Base-by-base conservation (phyloP, 1,140 invertebrate species). In the Aphelenchoides besseyi region DNA sequence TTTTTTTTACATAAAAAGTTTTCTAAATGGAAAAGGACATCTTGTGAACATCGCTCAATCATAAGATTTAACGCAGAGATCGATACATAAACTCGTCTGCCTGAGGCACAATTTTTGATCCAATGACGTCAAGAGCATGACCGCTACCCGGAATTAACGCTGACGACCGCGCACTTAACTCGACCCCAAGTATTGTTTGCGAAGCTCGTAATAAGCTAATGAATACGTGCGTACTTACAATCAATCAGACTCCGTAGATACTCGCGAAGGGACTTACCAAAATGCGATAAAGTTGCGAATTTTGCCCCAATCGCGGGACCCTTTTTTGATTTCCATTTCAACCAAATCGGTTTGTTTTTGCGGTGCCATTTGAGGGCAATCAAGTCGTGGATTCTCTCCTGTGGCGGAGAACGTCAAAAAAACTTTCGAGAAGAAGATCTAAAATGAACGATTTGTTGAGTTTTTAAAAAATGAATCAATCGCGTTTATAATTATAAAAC, bases 271-370 rank as follows among this genome's bases (percentile, higher is more conserved):
- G 23, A 59, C 55, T 33, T 33, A 18, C 55, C 55, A 59, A 18
- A 59, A 59, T 28, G 55, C 55, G 5, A 59, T 59, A 23, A 59
- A 59, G 55, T 59, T 59, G 5, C 55, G 55, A 23, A 59, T 23
- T 33, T 12, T 23, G 16, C 5, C 5, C 55, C 55, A 59, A 33
- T 59, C 55, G 23, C 55, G 55, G 5, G 26, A 5, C 26, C 5
- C 18, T 33, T 59, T 48, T 23, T 48, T 48, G 12, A 23, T 48
- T 23, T 12, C 41, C 41, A 23, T 48, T 23, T 12, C 41, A 23
- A 23, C 23, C 41, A 48, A 12, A 23, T 48, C 41, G 12, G 23
- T 48, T 48, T 48, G 12, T 12, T 12, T 12, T 48, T 48, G 41
- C 41, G 41, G 23, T 48, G 41, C 41, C 41, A 48, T 48, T 48